These are phyloP conservation scores for Mythimna ferrago DNA, from an alignment of 2,888 invertebrate species.

Conservation along the genomic window DNA sequence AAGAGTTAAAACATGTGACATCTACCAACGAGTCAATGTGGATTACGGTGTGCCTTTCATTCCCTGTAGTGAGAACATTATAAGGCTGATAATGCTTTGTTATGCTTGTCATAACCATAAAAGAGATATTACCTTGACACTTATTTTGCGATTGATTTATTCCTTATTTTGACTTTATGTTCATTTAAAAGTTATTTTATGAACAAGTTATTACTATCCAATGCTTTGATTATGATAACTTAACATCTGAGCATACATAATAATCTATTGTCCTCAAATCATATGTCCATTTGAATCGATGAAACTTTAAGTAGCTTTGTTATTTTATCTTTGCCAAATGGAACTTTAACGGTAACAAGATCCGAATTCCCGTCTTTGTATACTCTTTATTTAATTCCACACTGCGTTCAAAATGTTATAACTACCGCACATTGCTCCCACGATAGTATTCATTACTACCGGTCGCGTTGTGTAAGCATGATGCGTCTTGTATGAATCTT, in stretches of 20 bases:
- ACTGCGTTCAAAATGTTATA: slow-evolving; percentile 16
- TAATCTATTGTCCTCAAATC: not conserved
- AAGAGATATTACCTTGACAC: not conserved
- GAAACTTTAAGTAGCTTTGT: not conserved
- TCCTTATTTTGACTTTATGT: not conserved
- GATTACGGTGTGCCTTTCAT: too few relatives aligned
- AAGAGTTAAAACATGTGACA: too few relatives aligned
- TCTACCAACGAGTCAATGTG: too few relatives aligned
- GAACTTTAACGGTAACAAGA: not conserved
- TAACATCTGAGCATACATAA: not conserved
- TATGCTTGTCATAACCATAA: too few relatives aligned
- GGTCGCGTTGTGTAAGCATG: slow-evolving; percentile 44
- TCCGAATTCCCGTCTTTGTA: not conserved
- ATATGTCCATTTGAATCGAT: not conserved
- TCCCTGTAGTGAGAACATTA: too few relatives aligned
- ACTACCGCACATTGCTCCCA: slow-evolving; percentile 41
- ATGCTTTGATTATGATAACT: not conserved
- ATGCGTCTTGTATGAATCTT: slow-evolving; percentile 42
- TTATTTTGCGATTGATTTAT: not conserved
- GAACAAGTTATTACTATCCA: not conserved
- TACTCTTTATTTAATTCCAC: slow-evolving; percentile 17
- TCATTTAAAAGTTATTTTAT: not conserved
- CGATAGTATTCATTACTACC: slow-evolving; percentile 46
- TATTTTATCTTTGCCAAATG: not conserved
- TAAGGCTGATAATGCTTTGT: too few relatives aligned